Evolutionary conservation across 30 jellyfish, hydroid and myxozoan species (phyloP), one percentile per base, ranked within the genome.

Genomic region (Catostylus mosaicus): DNA sequence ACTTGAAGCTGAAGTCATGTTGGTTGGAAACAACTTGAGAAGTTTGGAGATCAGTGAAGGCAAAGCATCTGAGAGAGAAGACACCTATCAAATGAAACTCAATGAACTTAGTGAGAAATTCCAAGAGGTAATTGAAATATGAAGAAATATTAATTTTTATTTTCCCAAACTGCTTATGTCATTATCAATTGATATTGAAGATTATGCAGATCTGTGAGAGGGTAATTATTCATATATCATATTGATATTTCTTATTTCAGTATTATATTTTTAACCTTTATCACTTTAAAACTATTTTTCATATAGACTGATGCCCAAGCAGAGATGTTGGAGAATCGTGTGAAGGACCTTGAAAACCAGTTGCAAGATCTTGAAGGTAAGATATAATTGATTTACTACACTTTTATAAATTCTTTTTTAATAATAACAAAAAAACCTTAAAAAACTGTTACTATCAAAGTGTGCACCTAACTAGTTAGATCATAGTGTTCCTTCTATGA

Each of bases 41-140:
- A 77, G 97, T 52, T 75, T 93, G 97, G 98, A 93, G 66, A 75
- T 93, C 35, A 87, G 97, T 69, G 98, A 87, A 78, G 87, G 87
- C 75, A 89, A 93, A 60, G 98, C 98, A 75, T 63, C 88, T 1
- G 95, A 76, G 40, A 76, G 98, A 48, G 98, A 93, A 73, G 97
- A 93, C 83, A 66, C 89, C 2, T 78, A 81, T 77, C 87, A 85
- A 51, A 19, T 77, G 10, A 74, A 84, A 86, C 94, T 93, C 59
- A 78, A 93, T 75, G 98, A 88, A 54, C 93, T 93, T 60, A 93
- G 97, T 37, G 89, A 82, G 30, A 84, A 85, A 73, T 93, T 88
- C 88, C 95, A 87, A 59, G 94, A 93, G 93, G 98, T 88, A 29
- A 38, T 35, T 85, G 14, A n/a, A n/a, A n/a, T n/a, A n/a, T n/a